phyloP scores from a whole-genome alignment of 2,797 vertebrate species.

The Tauraco hartlaubi region DNA sequence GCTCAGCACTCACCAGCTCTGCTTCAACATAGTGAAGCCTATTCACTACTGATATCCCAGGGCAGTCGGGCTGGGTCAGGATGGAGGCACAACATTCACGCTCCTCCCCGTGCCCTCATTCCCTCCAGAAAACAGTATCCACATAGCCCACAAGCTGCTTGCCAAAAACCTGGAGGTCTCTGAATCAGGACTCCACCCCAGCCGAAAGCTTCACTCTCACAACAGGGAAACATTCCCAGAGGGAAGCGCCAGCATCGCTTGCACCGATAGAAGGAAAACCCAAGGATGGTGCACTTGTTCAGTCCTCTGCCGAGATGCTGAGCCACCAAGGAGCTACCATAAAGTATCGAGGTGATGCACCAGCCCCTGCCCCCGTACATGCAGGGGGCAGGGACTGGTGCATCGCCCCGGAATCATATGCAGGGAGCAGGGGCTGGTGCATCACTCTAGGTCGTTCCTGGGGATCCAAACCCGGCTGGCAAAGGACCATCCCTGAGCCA shows the following conservation, averaged over 20 bases:
- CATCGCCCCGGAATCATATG: neutral
- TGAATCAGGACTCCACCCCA: neutral
- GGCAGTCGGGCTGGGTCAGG: neutral
- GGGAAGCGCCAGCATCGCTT: neutral
- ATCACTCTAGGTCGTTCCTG: neutral
- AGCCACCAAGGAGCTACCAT: neutral
- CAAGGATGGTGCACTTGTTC: neutral
- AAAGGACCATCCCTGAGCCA: neutral
- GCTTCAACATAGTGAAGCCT: neutral
- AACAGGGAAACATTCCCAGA: neutral
- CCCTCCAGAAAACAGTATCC: neutral
- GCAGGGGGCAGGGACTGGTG: neutral
- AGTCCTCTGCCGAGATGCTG: neutral
- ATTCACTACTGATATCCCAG: neutral
- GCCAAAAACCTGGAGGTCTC: neutral
- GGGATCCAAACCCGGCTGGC: neutral
- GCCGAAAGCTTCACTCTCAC: neutral
- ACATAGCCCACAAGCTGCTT: neutral
- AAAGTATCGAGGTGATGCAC: fast-evolving
- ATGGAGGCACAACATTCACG: neutral
- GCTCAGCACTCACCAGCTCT: neutral
- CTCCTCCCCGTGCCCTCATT: neutral
- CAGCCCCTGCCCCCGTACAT: neutral
- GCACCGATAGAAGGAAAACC: neutral
- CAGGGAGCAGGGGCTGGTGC: neutral